phyloP scores from a whole-genome alignment of 2,113 vertebrate species.

The Nerophis ophidion region DNA sequence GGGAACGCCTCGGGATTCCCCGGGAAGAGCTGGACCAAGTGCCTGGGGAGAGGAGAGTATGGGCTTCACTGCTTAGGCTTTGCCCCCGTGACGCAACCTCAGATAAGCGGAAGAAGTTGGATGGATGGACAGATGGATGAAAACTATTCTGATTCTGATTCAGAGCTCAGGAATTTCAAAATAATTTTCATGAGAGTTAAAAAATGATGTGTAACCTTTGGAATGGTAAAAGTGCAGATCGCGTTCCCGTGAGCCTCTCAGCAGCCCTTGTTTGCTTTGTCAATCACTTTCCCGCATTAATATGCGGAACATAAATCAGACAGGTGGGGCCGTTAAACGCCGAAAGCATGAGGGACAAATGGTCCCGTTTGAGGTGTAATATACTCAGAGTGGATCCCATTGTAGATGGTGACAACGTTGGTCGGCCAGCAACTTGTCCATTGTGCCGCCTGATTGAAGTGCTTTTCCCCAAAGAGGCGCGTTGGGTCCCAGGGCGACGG shows the following conservation, averaged over 20 bases:
- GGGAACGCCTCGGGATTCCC: too few species aligned
- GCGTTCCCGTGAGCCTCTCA: not conserved
- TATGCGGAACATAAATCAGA: not conserved
- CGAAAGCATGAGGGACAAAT: not conserved
- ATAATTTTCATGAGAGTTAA: not conserved
- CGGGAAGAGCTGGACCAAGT: too few species aligned
- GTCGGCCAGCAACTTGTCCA: not conserved
- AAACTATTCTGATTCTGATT: too few species aligned
- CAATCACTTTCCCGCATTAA: not conserved
- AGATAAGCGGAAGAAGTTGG: too few species aligned
- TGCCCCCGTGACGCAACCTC: too few species aligned
- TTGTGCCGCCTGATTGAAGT: constrained; percentile 17
- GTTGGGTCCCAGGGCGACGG: not conserved
- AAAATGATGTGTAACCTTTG: not conserved
- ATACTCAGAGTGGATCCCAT: not conserved
- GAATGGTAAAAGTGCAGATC: not conserved
- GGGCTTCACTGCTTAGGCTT: too few species aligned
- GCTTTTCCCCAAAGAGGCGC: not conserved
- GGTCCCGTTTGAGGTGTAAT: not conserved
- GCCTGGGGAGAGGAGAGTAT: too few species aligned
- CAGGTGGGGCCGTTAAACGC: too few species aligned
- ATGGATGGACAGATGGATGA: too few species aligned
- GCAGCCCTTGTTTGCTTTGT: not conserved
- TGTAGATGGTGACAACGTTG: not conserved
- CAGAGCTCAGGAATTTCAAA: not conserved